phyloP scores from a whole-genome alignment of 64 coral and sea anemone genomes.

The Dendrophyllia cribrosa region DNA sequence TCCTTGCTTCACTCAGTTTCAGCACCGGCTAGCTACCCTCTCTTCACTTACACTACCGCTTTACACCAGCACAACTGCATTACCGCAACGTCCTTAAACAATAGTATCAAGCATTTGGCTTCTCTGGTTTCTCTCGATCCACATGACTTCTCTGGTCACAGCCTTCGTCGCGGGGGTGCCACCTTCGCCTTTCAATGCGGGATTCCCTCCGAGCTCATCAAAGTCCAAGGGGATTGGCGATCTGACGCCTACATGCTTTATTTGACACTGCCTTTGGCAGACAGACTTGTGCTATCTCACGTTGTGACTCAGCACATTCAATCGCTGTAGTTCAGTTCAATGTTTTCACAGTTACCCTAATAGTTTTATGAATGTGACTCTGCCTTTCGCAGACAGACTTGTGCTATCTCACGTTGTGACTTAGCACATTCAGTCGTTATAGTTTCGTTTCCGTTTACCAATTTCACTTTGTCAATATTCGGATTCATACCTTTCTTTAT shows the following conservation, averaged over 20 bases:
- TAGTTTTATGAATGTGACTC: background rate
- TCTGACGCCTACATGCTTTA: conserved; percentile 53
- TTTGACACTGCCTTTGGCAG: conserved; percentile 16
- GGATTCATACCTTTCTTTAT: background rate
- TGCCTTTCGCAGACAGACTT: background rate
- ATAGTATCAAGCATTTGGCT: background rate
- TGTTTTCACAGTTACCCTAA: background rate
- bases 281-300: background rate
- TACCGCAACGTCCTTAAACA: background rate
- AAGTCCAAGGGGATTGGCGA: conserved; percentile 29
- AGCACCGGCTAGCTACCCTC: background rate
- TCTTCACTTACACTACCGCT: background rate
- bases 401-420: background rate
- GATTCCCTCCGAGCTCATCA: conserved; percentile 33
- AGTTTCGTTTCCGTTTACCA: too few relatives aligned
- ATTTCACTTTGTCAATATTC: too few relatives aligned
- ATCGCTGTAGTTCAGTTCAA: background rate
- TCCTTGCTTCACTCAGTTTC: background rate
- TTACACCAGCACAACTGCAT: background rate
- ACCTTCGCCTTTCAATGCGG: conserved; percentile 45
- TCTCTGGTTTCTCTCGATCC: background rate
- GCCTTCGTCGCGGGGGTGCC: background rate
- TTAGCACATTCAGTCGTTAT: background rate
- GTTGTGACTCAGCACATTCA: background rate
- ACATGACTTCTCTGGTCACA: conserved; percentile 19